Percentiles rank a stretch among this genome's conserved stretches.
phyloP scores from a whole-genome alignment of 1,140 invertebrate genomes.

The Ooceraea biroi region DNA sequence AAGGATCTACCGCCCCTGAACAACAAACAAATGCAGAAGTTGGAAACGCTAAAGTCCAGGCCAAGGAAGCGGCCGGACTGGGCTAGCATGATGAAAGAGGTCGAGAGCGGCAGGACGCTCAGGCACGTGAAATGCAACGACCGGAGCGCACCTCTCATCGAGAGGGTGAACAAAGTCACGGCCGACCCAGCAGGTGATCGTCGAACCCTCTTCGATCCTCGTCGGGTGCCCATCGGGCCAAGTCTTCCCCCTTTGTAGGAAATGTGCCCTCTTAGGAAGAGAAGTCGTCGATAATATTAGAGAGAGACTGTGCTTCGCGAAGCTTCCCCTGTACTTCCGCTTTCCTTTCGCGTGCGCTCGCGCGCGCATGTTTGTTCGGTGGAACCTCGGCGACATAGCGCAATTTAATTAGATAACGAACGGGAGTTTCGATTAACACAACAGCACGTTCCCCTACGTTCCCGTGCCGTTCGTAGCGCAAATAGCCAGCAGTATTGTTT shows the following conservation, averaged over 20 bases:
- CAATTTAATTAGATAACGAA: constrained; percentile 12
- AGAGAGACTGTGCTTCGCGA: not conserved
- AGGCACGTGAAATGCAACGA: constrained; percentile 94
- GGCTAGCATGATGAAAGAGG: constrained; percentile 96
- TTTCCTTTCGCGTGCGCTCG: not conserved
- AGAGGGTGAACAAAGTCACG: constrained; percentile 86
- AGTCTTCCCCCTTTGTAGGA: constrained; percentile 37
- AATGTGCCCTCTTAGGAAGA: not conserved
- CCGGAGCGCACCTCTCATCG: constrained; percentile 88
- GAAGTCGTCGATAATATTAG: not conserved
- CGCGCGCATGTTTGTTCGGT: not conserved
- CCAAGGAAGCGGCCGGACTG: constrained; percentile 94
- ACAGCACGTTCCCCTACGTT: not conserved
- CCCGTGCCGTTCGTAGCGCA: constrained; percentile 55
- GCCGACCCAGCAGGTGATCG: constrained; percentile 87
- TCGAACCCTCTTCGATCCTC: constrained; percentile 64
- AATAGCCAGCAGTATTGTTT: constrained; percentile 58
- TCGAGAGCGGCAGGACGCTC: constrained; percentile 92
- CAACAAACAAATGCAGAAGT: constrained; percentile 87
- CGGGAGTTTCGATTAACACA: constrained; percentile 20
- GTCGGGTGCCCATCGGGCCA: constrained; percentile 34
- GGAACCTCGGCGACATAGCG: not conserved
- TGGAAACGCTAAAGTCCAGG: constrained; percentile 90
- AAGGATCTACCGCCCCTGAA: constrained; percentile 86
- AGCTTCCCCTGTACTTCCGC: not conserved